Conservation (phyloP, 2,797 vertebrate genomes). For the Limnodromus scolopaceus region DNA sequence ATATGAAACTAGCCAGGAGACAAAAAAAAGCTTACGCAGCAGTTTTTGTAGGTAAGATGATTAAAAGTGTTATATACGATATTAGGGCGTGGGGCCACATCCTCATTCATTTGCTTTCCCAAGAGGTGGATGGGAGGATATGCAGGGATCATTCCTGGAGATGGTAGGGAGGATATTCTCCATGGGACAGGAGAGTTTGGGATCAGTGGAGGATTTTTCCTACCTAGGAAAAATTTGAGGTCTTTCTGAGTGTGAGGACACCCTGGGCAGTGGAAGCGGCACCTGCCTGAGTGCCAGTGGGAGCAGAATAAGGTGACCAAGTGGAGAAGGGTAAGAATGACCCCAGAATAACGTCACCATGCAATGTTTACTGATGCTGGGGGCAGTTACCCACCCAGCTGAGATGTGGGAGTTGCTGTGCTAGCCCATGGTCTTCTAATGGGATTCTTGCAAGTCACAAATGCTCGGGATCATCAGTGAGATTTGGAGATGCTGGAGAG, state of each 20-base stretch:
- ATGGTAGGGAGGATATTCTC: neutral
- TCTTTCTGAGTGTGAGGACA: neutral
- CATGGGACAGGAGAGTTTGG: neutral
- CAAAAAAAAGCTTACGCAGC: conserved; percentile 43
- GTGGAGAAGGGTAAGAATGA: neutral
- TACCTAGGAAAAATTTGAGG: neutral
- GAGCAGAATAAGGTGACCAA: neutral
- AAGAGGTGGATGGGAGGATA: neutral
- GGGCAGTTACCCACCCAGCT: neutral
- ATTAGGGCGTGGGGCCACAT: neutral
- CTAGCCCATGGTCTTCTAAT: neutral
- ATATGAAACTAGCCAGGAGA: conserved; percentile 50
- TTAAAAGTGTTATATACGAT: conserved; percentile 18
- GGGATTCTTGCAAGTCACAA: neutral
- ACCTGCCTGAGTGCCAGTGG: neutral
- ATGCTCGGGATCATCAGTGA: neutral
- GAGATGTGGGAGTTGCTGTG: neutral
- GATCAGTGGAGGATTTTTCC: neutral
- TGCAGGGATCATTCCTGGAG: neutral
- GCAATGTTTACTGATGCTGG: neutral
- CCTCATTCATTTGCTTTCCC: conserved; percentile 7
- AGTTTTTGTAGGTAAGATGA: conserved; percentile 45
- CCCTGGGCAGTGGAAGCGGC: rapidly evolving
- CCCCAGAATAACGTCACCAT: neutral
- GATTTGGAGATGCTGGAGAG: rapidly evolving